Evolutionary conservation across 2,888 invertebrate species (phyloP), one percentile per base, ranked within the genome.

Genomic region (Melanostoma mellinum): DNA sequence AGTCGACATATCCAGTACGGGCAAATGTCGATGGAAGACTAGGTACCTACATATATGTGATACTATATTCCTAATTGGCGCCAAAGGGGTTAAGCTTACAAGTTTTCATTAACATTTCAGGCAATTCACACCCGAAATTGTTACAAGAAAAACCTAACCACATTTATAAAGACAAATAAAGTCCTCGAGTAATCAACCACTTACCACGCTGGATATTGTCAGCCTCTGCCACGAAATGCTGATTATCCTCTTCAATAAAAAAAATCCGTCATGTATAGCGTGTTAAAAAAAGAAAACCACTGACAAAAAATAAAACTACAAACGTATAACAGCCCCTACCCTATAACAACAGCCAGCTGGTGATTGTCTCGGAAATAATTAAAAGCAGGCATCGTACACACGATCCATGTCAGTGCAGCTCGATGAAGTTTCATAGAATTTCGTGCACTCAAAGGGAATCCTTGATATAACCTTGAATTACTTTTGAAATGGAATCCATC

Each of bases 301-400:
- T 9, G 4, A 56, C 6, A 9, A 33, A 3, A 30, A 53, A 35
- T 36, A 20, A 20, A 20, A 20, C 20, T 20, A 20, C 20, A 20
- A 20, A 38, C 9, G 1, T 35, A 35, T 35, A 53, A 8, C 10
- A 10, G 3, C 33, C 32, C 38, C 67, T 35, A 35, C 20, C 20
- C 20, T 20, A 30, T 36, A 8, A 52, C 58, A 69, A 46, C 4
- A 46, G 38, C 58, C 80, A 75, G 80, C 67, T 82, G 72, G 73
- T 73, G 72, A 77, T 68, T 82, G 50, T 73, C 68, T 73, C 68
- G 42, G 38, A 72, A 72, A 77, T 72, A 77, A 82, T 82, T 82
- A 82, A 72, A 73, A 77, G 10, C 61, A 20, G 33, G 42, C 75
- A 65, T 33, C 40, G 46, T 10, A 55, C 63, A 42, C 20, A 50